Base-by-base conservation (phyloP, 2,113 vertebrate species). In the Oreochromis aureus region DNA sequence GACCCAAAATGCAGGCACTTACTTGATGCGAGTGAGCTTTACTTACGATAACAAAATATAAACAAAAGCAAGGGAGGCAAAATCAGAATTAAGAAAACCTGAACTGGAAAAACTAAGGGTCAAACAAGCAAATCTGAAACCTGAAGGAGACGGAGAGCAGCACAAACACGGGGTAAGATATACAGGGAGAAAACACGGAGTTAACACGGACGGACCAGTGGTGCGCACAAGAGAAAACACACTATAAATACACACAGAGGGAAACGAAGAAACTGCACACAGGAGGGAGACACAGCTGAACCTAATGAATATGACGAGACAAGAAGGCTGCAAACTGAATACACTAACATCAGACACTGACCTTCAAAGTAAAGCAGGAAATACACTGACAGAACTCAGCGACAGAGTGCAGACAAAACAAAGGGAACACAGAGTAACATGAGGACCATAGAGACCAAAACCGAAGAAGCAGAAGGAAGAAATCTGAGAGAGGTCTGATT, bases 121-220 rank as follows among this genome's bases (percentile, higher is more conserved):
- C 58, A 61, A 61, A 4, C 16, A 19, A 61, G 18, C 58, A 19
- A 34, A 61, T 61, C 1, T 61, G 30, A 18, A 61, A 61, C 30
- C 15, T 61, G 58, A 61, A 10, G 16, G 58, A 61, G 58, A 61
- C 18, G 16, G 55, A 61, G 30, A 61, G 30, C 3, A 61, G 0
- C 10, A 3, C 58, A 61, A 61, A 61, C 58, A 34, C 5, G 0
- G 16, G 30, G 1, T 61, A 34, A 61, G 58, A 34, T 61, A 34
- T 0, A 34, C 58, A 1, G 16, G 58, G 58, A 34, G 58, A 3
- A 34, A 61, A 61, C 58, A 4, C 5, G 0, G 16, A 18, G 58
- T 32, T 32, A 61, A 32, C 27, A 0, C 1, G 0, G 58, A 59
- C 1, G 0, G 24, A 59, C 56, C 13, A 2, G 0, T 59, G 13